Evolutionary conservation across 2,888 invertebrate genomes (phyloP).

Genomic region (Caenorhabditis afra): DNA sequence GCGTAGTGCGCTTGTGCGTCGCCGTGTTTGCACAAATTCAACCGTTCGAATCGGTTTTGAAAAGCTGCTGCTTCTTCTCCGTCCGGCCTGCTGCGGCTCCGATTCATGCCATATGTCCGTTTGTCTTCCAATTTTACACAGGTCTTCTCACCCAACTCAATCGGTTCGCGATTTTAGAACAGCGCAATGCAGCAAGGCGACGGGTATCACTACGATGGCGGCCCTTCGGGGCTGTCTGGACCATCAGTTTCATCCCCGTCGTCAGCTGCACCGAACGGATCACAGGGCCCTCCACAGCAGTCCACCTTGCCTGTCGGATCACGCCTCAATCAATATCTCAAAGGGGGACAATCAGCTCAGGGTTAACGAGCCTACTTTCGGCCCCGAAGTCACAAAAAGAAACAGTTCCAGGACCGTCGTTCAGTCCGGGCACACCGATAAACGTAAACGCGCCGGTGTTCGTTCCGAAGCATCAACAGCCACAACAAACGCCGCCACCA

Average conservation of each 20-base stretch:
- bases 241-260: too few relatives aligned
- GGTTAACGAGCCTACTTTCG: too few relatives aligned
- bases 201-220: slow-evolving; percentile 60
- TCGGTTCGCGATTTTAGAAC: slow-evolving; percentile 22
- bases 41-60: slow-evolving; percentile 52
- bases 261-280: too few relatives aligned
- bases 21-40: slow-evolving; percentile 44
- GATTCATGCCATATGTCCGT: slow-evolving; percentile 29
- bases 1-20: slow-evolving; percentile 37
- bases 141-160: too few relatives aligned
- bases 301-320: slow-evolving; percentile 46
- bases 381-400: too few relatives aligned
- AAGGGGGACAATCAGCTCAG: too few relatives aligned
- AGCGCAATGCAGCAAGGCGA: slow-evolving; percentile 55
- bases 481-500: slow-evolving; percentile 17
- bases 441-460: slow-evolving; percentile 47
- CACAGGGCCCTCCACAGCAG: not conserved
- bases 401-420: slow-evolving; percentile 32
- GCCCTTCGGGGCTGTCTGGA: slow-evolving; percentile 16
- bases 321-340: slow-evolving; percentile 51
- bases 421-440: slow-evolving; percentile 11
- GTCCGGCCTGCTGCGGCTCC: not conserved
- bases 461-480: slow-evolving; percentile 56
- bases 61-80: slow-evolving; percentile 8
- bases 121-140: not conserved